Percentiles rank a stretch among this genome's conserved stretches.
phyloP scores from a whole-genome alignment of 2,888 invertebrate species.

The Calameuta pallipes region DNA sequence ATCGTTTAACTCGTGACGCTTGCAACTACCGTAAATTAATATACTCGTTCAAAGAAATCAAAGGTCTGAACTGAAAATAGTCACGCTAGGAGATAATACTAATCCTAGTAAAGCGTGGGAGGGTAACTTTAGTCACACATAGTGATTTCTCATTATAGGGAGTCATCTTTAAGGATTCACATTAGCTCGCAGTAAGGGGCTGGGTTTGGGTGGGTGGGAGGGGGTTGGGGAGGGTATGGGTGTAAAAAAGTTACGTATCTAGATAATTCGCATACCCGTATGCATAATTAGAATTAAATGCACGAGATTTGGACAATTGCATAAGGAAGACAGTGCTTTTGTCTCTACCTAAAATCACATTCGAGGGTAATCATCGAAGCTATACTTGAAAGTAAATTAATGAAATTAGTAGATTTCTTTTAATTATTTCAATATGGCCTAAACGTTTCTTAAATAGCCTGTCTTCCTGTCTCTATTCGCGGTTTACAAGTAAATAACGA shows the following conservation, averaged over 20 bases:
- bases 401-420: background rate
- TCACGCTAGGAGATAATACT: conserved; percentile 24
- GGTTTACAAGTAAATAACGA: background rate
- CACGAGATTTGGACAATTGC: background rate
- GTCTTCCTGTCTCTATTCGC: background rate
- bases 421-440: background rate
- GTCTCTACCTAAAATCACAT: background rate
- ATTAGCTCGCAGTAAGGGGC: background rate
- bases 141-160: background rate
- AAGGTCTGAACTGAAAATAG: conserved; percentile 36
- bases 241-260: background rate
- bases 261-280: background rate
- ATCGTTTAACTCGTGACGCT: conserved; percentile 1
- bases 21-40: background rate
- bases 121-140: conserved; percentile 2
- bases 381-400: background rate
- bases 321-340: background rate
- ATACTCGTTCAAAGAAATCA: conserved; percentile 18
- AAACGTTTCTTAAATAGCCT: background rate
- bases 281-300: conserved; percentile 4
- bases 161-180: background rate
- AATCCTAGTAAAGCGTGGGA: background rate
- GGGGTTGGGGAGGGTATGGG: background rate
- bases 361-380: background rate
- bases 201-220: background rate